These are phyloP conservation scores for Crioceris asparagi DNA, from an alignment of 2,888 invertebrate species.

Conservation along the genomic window DNA sequence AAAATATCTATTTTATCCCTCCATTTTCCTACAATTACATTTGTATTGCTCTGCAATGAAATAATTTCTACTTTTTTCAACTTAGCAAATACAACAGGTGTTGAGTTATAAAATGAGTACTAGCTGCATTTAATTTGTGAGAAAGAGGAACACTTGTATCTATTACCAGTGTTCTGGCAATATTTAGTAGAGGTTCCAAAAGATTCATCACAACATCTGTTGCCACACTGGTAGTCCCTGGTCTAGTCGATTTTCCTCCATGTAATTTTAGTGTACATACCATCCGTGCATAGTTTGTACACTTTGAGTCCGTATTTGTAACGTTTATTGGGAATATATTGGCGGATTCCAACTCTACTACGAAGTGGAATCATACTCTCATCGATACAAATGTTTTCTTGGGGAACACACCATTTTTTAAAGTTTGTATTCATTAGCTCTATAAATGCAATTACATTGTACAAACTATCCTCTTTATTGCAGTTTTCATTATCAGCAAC, in stretches of 20 bases:
- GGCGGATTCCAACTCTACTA: slow-evolving; percentile 20
- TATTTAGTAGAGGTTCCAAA: slow-evolving; percentile 16
- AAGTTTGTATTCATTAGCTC: no score
- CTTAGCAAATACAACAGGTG: slow-evolving; percentile 7
- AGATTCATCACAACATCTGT: slow-evolving; percentile 18
- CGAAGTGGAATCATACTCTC: slow-evolving; percentile 23
- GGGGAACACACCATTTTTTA: slow-evolving; percentile 16
- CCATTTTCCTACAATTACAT: slow-evolving; percentile 6
- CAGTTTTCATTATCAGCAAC: no score
- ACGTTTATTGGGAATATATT: slow-evolving; percentile 15
- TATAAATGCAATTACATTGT: no score
- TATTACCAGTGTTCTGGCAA: slow-evolving; percentile 18
- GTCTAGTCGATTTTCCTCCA: slow-evolving; percentile 7
- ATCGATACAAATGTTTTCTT: slow-evolving; percentile 21
- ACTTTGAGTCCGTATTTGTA: slow-evolving; percentile 23
- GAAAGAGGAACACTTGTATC: slow-evolving; percentile 17
- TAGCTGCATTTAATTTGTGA: no score
- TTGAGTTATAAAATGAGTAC: slow-evolving; percentile 15
- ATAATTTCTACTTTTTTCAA: slow-evolving; percentile 2
- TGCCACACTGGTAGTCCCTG: slow-evolving; percentile 3
- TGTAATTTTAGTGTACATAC: slow-evolving; percentile 16
- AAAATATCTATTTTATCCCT: slow-evolving; percentile 6
- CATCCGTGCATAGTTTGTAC: slow-evolving; percentile 3
- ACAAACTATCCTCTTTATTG: no score
- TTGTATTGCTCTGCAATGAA: slow-evolving; percentile 2